Evolutionary conservation across 2,113 vertebrate genomes (phyloP), one percentile per base, ranked within the genome.

Genomic region (Anguilla rostrata): DNA sequence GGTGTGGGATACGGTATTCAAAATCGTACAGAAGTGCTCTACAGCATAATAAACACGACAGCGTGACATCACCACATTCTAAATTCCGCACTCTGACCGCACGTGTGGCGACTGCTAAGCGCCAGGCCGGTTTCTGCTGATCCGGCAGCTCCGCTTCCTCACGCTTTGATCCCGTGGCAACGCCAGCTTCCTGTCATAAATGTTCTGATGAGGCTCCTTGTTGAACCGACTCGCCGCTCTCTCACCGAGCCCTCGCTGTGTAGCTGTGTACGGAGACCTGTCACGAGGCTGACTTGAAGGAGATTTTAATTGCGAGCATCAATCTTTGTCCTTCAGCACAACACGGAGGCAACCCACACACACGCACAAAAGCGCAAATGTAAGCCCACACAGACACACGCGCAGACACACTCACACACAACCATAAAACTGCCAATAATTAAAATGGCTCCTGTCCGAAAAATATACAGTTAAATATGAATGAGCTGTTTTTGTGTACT

Each of bases 271-370:
- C 63, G 84, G 86, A 87, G 82, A 80, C 86, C 82, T 81, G 88
- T 87, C 57, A 87, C 39, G 11, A 22, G 41, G 40, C 75, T 87
- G 71, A 75, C 78, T 82, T 78, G 86, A 88, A 88, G 86, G 85
- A 80, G 60, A 85, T 85, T 86, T 83, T 84, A 90, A 86, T 90
- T 88, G 83, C 85, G 83, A 82, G 57, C 88, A 87, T 89, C 85
- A 88, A 90, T 89, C 89, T 88, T 53, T 88, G 29, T 12, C 60
- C 84, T 60, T 80, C 63, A 81, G n/a, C 34, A n/a, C 49, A 82
- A 14, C 15, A 7, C 26, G 15, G 43, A 53, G 81, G 71, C 71
- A 29, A 12, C n/a, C 71, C 71, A 9, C 71, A 29, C 71, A 41
- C 16, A 34, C 6, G 5, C 29, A 29, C 82, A n/a, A 4, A 63